Conservation (phyloP, 2,797 vertebrate genomes). For the Anableps anableps region DNA sequence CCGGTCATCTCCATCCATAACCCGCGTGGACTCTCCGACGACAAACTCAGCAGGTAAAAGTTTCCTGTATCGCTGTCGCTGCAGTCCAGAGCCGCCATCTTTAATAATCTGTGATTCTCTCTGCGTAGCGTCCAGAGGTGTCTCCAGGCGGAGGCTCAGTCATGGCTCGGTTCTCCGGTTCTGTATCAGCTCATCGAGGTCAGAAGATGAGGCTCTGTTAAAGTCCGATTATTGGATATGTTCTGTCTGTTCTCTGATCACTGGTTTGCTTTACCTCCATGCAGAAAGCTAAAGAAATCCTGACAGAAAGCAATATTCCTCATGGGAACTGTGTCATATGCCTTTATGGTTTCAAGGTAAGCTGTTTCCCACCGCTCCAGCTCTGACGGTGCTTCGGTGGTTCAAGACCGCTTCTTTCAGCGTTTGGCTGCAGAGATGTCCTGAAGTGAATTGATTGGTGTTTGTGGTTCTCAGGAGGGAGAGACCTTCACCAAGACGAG, state of each 20-base stretch:
- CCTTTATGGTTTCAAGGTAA: conserved; percentile 88
- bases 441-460: neutral
- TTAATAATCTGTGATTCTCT: neutral
- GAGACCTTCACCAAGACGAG: conserved; percentile 92
- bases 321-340: conserved; percentile 96
- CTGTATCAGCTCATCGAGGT: conserved; percentile 98
- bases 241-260: neutral
- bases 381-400: neutral
- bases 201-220: neutral
- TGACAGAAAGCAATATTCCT: conserved; percentile 96
- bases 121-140: conserved; percentile 75
- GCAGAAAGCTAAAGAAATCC: conserved; percentile 86
- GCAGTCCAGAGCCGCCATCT: neutral
- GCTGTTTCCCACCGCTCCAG: neutral
- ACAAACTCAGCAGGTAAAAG: conserved; percentile 90
- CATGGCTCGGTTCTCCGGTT: conserved; percentile 87
- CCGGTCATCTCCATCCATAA: conserved; percentile 89
- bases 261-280: neutral
- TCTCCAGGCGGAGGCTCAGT: conserved; percentile 83
- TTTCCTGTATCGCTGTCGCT: neutral
- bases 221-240: neutral
- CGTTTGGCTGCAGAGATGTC: no score
- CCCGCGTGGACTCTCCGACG: conserved; percentile 92
- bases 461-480: conserved; percentile 73
- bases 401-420: no score